A percentile compares a stretch with the other conserved stretches of the same genome.
These are phyloP conservation scores for Palaemon carinicauda DNA, from an alignment of 1,140 invertebrate species.

Conservation along the genomic window DNA sequence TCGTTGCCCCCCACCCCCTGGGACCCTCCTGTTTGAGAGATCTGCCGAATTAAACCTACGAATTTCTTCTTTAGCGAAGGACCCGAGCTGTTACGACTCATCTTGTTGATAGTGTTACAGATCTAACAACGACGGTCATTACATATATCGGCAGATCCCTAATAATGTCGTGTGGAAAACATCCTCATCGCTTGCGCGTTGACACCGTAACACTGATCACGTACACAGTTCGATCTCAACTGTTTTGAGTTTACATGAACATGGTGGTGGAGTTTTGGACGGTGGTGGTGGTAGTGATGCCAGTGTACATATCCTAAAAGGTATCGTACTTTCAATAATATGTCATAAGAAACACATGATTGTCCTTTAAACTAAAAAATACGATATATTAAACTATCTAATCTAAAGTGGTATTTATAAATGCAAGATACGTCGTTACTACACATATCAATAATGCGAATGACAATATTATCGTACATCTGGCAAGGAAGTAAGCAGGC, in stretches of 20 bases:
- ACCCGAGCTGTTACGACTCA: slow-evolving; percentile 43
- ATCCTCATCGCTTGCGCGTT: background rate
- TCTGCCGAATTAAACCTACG: slow-evolving; percentile 77
- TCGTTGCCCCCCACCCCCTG: slow-evolving; percentile 69
- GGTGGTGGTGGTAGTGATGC: no score
- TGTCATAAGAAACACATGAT: background rate
- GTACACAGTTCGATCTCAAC: background rate
- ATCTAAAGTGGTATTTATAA: background rate
- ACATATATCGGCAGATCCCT: background rate
- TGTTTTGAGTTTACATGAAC: slow-evolving; percentile 2
- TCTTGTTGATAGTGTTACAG: background rate
- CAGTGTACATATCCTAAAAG: background rate
- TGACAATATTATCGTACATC: background rate
- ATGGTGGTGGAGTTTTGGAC: no score
- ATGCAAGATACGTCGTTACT: background rate
- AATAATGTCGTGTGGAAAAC: background rate
- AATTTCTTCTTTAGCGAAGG: slow-evolving; percentile 78
- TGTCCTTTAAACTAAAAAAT: background rate
- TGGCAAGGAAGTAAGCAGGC: slow-evolving; percentile 15
- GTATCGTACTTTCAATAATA: background rate
- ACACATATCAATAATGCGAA: background rate
- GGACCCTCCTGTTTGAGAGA: slow-evolving; percentile 70
- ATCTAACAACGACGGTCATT: background rate
- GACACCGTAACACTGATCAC: background rate
- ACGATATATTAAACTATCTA: background rate